A percentile compares a stretch with the other conserved stretches of the same genome.
Conservation (phyloP, 2,888 invertebrate genomes). For the Formica aserva region DNA sequence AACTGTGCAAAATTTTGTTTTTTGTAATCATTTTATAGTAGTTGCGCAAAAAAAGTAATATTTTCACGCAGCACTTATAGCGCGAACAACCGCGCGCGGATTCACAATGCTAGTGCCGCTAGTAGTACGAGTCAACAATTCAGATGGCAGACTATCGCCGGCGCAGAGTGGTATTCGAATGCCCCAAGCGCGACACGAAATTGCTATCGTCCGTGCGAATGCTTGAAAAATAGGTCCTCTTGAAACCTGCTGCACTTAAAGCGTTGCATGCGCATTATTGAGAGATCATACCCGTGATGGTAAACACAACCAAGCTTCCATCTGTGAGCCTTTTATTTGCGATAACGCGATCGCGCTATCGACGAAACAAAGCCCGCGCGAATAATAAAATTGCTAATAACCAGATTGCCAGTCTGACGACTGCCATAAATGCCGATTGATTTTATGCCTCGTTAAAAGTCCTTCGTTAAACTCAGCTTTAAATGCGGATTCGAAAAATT, state of each 20-base stretch:
- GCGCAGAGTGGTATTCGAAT: constrained; percentile 49
- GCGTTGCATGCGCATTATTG: constrained; percentile 46
- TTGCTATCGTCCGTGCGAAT: constrained; percentile 63
- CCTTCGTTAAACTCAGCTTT: constrained; percentile 37
- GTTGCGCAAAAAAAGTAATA: neutral
- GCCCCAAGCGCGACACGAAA: constrained; percentile 62
- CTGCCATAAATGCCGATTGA: constrained; percentile 20
- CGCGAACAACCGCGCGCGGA: neutral
- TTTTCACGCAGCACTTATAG: neutral
- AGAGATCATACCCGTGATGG: constrained; percentile 34
- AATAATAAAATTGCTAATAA: constrained; percentile 47
- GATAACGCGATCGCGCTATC: neutral
- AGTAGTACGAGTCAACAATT: constrained; percentile 60
- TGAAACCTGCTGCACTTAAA: constrained; percentile 54
- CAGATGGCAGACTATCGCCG: neutral
- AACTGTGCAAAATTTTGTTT: neutral
- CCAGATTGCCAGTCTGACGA: neutral
- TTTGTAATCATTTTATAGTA: neutral
- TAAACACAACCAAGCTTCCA: constrained; percentile 33
- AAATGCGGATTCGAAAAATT: constrained; percentile 27
- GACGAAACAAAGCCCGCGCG: neutral
- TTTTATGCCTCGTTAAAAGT: constrained; percentile 49
- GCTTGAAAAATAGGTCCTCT: constrained; percentile 62
- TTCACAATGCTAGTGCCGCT: neutral
- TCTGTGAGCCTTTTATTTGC: neutral